These are phyloP conservation scores for Drosophila navojoa DNA, from an alignment of 1,140 invertebrate genomes.

Conservation along the genomic window DNA sequence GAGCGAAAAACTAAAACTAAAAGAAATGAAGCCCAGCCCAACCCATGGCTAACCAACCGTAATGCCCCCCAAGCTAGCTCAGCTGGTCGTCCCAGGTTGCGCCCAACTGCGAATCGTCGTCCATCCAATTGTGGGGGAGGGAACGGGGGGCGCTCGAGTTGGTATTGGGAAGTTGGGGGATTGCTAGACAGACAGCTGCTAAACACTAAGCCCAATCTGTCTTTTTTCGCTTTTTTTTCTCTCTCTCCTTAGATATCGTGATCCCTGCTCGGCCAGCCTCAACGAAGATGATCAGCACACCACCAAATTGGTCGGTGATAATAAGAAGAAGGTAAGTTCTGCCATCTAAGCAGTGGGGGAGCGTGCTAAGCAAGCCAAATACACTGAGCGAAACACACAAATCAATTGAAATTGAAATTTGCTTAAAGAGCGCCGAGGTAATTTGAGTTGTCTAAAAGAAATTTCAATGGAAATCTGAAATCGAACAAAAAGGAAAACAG, in stretches of 20 bases:
- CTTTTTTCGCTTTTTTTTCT: conserved; percentile 33
- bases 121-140: too few species aligned
- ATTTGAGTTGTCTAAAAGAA: too few species aligned
- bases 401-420: not conserved
- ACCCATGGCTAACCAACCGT: not conserved
- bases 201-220: conserved; percentile 46
- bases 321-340: conserved; percentile 89
- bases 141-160: not conserved
- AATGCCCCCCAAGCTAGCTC: conserved; percentile 1
- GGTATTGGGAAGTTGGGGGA: not conserved
- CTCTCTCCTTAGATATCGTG: conserved; percentile 86
- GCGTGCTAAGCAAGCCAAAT: not conserved
- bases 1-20: conserved; percentile 31
- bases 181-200: conserved; percentile 29
- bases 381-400: conserved; percentile 11
- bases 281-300: conserved; percentile 96
- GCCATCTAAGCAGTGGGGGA: conserved; percentile 26
- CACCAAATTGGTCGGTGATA: conserved; percentile 93
- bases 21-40: not conserved
- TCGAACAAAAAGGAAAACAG: too few species aligned
- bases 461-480: not conserved
- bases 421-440: too few species aligned
- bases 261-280: conserved; percentile 94
- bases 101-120: conserved; percentile 5
- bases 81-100: conserved; percentile 6